Evolutionary conservation across 37 sponge, comb jelly and placozoan genomes (phyloP).

Genomic region (Aphrocallistes beatrix): DNA sequence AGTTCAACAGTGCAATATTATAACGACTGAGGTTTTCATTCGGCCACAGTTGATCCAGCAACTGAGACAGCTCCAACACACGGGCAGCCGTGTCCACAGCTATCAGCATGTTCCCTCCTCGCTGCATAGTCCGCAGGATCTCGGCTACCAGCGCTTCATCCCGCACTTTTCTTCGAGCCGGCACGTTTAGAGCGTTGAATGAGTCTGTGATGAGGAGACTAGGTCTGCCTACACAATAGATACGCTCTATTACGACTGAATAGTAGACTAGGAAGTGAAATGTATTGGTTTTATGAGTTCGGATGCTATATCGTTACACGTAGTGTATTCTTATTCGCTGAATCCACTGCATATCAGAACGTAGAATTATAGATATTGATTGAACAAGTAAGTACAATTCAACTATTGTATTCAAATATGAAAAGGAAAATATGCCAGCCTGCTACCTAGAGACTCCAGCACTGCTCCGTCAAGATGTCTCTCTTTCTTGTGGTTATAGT

Average conservation of each 20-base stretch:
- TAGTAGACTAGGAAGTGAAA: too few species aligned
- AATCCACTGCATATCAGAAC: too few species aligned
- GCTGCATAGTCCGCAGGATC: slow-evolving; percentile 76
- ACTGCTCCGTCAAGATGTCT: slow-evolving; percentile 93
- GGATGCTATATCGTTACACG: too few species aligned
- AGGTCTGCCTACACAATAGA: slow-evolving; percentile 45
- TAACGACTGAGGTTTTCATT: slow-evolving; percentile 84
- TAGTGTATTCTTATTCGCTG: too few species aligned
- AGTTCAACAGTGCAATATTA: slow-evolving; percentile 84
- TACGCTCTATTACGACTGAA: not conserved
- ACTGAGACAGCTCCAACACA: slow-evolving; percentile 86
- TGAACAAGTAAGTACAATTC: too few species aligned
- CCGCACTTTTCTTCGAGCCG: slow-evolving; percentile 80
- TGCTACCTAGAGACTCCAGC: slow-evolving; percentile 56
- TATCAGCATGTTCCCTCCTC: slow-evolving; percentile 83
- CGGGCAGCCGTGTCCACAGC: slow-evolving; percentile 96
- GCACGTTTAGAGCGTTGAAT: slow-evolving; percentile 74
- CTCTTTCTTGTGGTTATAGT: slow-evolving; percentile 98
- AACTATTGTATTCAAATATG: too few species aligned
- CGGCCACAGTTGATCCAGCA: slow-evolving; percentile 95
- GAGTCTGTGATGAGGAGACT: slow-evolving; percentile 91
- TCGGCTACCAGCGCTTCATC: slow-evolving; percentile 86
- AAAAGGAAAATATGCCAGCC: too few species aligned
- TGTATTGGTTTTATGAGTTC: too few species aligned
- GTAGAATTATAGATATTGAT: too few species aligned